A percentile compares a stretch with the other conserved stretches of the same genome.
Evolutionary conservation across 2,888 invertebrate genomes (phyloP).

Genomic region (Ceriagrion tenellum): DNA sequence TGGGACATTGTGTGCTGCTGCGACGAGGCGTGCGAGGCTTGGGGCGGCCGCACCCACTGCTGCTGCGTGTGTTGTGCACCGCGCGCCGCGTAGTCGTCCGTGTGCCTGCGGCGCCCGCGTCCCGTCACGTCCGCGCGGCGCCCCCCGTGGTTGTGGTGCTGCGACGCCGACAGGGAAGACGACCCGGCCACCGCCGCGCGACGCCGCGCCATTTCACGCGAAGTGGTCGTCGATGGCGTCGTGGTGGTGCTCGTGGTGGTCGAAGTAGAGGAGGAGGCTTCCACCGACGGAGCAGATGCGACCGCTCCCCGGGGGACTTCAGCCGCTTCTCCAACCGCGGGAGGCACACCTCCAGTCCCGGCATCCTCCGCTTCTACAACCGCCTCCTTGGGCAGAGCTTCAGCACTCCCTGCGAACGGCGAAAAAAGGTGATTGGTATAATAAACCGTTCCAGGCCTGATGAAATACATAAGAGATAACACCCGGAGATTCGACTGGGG

Average conservation of each 20-base stretch:
- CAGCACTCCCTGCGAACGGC: neutral
- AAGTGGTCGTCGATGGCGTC: neutral
- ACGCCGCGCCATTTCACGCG: neutral
- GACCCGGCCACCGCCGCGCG: neutral
- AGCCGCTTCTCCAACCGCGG: neutral
- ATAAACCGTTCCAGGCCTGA: no score
- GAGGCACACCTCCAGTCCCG: no score
- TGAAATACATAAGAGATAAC: no score
- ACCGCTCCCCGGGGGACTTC: neutral
- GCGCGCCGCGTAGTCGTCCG: slow-evolving; percentile 7
- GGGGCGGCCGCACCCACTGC: slow-evolving; percentile 3
- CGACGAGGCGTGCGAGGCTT: neutral
- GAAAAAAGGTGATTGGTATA: no score
- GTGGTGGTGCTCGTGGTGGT: neutral
- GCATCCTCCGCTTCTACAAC: neutral
- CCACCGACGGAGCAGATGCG: neutral
- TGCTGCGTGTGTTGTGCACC: neutral
- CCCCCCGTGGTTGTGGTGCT: neutral
- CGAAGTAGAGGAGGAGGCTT: neutral
- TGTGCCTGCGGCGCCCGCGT: slow-evolving; percentile 51
- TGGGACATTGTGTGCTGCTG: slow-evolving; percentile 78
- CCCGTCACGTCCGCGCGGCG: neutral
- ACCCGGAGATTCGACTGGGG: no score
- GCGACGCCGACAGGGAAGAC: neutral
- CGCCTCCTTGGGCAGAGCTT: neutral